Evolutionary conservation across 2,797 vertebrate genomes (phyloP), one percentile per base, ranked within the genome.

Genomic region (Lepidocolaptes lacrymiger): DNA sequence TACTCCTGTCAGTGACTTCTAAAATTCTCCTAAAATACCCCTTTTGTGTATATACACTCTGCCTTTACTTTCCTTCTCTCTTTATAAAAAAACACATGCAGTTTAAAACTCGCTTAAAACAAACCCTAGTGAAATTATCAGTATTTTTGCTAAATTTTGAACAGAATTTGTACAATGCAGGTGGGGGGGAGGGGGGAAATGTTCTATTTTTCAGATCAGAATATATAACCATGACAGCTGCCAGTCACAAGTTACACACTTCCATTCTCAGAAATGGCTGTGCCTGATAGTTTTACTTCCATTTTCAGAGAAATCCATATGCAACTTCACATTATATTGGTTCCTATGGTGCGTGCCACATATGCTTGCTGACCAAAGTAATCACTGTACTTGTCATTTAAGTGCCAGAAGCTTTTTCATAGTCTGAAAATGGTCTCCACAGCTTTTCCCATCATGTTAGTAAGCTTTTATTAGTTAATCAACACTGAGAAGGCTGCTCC

Each of bases 401-500:
- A 80, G 17, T 17, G 28, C 15, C 54, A 81, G 34, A 64, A 88
- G 27, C 8, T 5, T 43, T 12, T 72, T 41, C 52, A 28, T 48
- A 23, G 20, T 8, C 41, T 88, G 37, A 23, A 91, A 34, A 62
- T 81, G 85, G 34, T 24, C 66, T 82, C 51, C 80, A 59, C 34
- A 82, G 59, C 13, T 92, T 94, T 94, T 67, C 7, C 39, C 59
- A 46, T 83, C 62, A 28, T 27, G 20, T 83, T 91, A 88, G 66
- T 43, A 76, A 43, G 72, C 23, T 93, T 93, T 51, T 54, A 64
- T 79, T 85, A 80, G 88, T 73, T 54, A 91, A 74, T 92, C 67
- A 83, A 81, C 54, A 48, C 55, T 39, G 59, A 80, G 32, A 78
- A 77, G 43, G 59, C 55, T 78, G 61, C 68, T 66, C 23, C 21